Evolutionary conservation across 1,140 invertebrate genomes (phyloP).

Genomic region (Halesus radiatus): DNA sequence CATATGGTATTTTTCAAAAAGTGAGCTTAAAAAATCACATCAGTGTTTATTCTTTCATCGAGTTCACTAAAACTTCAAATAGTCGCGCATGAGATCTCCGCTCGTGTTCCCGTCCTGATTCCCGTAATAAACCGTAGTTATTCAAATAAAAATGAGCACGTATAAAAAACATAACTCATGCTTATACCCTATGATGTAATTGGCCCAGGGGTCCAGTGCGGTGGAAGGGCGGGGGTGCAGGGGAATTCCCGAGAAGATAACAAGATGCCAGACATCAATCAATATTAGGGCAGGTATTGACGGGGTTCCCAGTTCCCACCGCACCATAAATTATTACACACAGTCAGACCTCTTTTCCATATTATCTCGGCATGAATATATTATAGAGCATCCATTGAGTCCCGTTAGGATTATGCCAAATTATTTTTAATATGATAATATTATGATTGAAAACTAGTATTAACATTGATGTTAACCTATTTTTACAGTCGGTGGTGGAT

Average conservation of each 20-base stretch:
- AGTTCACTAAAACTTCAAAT: not conserved
- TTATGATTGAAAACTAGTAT: not conserved
- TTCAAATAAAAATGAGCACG: slow-evolving; percentile 38
- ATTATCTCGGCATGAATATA: not conserved
- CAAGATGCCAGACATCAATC: slow-evolving; percentile 33
- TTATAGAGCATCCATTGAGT: not conserved
- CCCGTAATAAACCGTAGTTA: slow-evolving; percentile 13
- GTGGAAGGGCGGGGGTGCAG: not conserved
- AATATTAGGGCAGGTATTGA: slow-evolving; percentile 41
- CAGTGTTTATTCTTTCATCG: too few species aligned
- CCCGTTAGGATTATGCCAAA: slow-evolving; percentile 24
- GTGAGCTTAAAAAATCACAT: too few species aligned
- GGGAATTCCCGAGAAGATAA: slow-evolving; percentile 15
- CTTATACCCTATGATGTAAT: slow-evolving; percentile 24
- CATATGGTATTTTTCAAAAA: not conserved
- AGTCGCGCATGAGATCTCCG: not conserved
- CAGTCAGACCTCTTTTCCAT: not conserved
- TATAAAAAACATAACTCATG: slow-evolving; percentile 40
- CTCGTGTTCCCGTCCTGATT: not conserved
- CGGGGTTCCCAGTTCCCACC: not conserved
- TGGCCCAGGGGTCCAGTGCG: not conserved
- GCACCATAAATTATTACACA: slow-evolving; percentile 4
- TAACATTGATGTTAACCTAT: too few species aligned
- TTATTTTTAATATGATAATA: not conserved
- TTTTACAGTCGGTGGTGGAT: too few species aligned